Evolutionary conservation across 2,113 vertebrate genomes (phyloP).

Genomic region (Micronycteris hirsuta): DNA sequence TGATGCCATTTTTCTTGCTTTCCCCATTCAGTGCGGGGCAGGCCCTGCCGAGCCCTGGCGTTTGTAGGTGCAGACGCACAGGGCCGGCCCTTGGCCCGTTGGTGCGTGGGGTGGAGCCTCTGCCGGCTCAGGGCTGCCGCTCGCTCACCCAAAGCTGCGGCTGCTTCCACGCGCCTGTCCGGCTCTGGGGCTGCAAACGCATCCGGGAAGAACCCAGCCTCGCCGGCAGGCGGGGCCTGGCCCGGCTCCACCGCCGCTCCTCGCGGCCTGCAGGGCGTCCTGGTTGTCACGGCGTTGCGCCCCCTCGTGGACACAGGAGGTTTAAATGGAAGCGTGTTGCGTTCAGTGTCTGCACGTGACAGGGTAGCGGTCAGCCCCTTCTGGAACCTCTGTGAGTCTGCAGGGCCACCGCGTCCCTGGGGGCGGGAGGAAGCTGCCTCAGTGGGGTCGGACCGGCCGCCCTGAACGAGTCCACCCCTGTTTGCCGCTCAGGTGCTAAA

Average conservation of each 20-base stretch:
- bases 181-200: background rate
- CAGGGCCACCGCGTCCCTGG: background rate
- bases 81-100: background rate
- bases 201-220: too few species aligned
- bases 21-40: background rate
- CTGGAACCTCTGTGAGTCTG: background rate
- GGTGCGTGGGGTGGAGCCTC: background rate
- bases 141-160: background rate
- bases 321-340: background rate
- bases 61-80: background rate
- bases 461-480: too few species aligned
- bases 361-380: background rate
- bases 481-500: too few species aligned
- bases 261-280: too few species aligned
- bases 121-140: background rate
- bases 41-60: background rate
- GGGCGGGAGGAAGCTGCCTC: background rate
- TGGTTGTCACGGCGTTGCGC: background rate
- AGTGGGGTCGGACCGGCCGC: background rate
- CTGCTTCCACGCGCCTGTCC: background rate
- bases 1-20: background rate
- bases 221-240: too few species aligned
- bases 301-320: background rate
- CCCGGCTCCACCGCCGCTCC: too few species aligned
- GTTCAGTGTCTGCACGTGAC: rapidly evolving